A percentile compares a stretch with the other conserved stretches of the same genome.
Conservation (phyloP, 1,140 invertebrate genomes). For the Colletes gigas region DNA sequence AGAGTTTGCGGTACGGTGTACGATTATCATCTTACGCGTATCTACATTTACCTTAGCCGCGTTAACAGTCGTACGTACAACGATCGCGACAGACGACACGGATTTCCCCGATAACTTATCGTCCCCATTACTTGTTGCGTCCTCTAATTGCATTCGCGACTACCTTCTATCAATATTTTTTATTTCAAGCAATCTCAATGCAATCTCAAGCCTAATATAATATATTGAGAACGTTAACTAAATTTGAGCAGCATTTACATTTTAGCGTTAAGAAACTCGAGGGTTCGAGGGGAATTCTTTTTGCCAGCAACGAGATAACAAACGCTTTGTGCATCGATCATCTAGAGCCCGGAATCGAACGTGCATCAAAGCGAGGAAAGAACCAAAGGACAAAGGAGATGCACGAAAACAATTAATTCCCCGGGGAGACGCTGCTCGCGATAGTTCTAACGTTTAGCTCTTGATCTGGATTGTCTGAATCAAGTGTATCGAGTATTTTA, state of each 20-base stretch:
- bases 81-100: background rate
- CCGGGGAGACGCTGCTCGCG: background rate
- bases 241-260: too few relatives aligned
- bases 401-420: background rate
- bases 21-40: slow-evolving; percentile 23
- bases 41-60: background rate
- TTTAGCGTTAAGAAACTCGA: too few relatives aligned
- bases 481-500: slow-evolving; percentile 51
- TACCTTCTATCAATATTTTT: background rate
- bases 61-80: background rate
- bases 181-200: too few relatives aligned
- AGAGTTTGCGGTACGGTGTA: slow-evolving; percentile 45
- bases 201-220: too few relatives aligned
- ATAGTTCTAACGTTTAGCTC: slow-evolving; percentile 5
- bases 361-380: background rate
- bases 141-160: too few relatives aligned
- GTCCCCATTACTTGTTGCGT: background rate
- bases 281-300: too few relatives aligned
- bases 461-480: slow-evolving; percentile 28
- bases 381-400: background rate
- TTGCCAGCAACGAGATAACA: too few relatives aligned
- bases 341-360: background rate
- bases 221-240: too few relatives aligned
- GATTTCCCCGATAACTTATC: background rate
- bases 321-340: too few relatives aligned